phyloP scores from a whole-genome alignment of 2,888 invertebrate genomes.

The Branchinecta sandiegonensis region DNA sequence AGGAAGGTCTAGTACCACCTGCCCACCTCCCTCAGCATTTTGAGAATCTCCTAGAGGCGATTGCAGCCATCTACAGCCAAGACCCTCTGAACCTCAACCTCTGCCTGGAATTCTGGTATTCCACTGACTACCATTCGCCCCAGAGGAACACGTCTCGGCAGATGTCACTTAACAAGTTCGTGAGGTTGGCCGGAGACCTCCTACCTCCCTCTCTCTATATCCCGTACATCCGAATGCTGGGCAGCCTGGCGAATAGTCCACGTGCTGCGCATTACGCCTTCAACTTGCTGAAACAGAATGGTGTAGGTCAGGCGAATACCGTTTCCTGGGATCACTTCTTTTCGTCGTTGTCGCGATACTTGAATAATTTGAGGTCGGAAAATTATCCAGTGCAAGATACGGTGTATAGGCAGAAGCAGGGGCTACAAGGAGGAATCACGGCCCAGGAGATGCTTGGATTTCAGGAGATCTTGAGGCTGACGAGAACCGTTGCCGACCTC shows the following conservation, averaged over 20 bases:
- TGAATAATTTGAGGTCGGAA: slow-evolving; percentile 39
- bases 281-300: slow-evolving; percentile 55
- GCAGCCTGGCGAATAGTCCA: slow-evolving; percentile 57
- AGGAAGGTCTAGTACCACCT: slow-evolving; percentile 58
- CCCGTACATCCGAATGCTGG: slow-evolving; percentile 71
- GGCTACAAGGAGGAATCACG: slow-evolving; percentile 45
- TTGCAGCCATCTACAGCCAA: slow-evolving; percentile 58
- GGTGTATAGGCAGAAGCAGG: slow-evolving; percentile 43
- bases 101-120: slow-evolving; percentile 69
- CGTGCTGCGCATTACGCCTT: slow-evolving; percentile 64
- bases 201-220: slow-evolving; percentile 68
- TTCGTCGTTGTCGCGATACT: slow-evolving; percentile 48
- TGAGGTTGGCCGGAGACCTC: slow-evolving; percentile 70
- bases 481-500: slow-evolving; percentile 53
- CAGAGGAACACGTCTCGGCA: slow-evolving; percentile 34
- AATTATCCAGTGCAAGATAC: slow-evolving; percentile 46
- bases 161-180: slow-evolving; percentile 75
- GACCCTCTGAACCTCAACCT: slow-evolving; percentile 55
- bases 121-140: slow-evolving; percentile 39
- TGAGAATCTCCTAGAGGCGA: slow-evolving; percentile 61
- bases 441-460: slow-evolving; percentile 72
- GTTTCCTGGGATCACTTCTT: slow-evolving; percentile 77
- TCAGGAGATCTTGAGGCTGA: slow-evolving; percentile 60
- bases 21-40: slow-evolving; percentile 57
- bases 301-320: slow-evolving; percentile 36